Base-by-base conservation (phyloP, 2,888 invertebrate species). In the Stenichneumon culpator region DNA sequence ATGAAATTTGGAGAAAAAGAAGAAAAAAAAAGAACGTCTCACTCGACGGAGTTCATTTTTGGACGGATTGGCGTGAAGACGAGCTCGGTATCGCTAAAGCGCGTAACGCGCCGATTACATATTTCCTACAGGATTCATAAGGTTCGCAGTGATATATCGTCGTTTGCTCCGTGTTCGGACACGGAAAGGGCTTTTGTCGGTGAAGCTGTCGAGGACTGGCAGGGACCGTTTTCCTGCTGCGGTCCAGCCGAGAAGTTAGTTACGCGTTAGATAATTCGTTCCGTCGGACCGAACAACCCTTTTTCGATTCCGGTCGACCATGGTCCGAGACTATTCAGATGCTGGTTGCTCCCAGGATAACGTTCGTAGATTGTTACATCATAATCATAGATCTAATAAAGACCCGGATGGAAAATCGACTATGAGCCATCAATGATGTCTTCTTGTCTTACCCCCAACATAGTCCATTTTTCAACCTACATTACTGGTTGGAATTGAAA, bases 211-310 rank as follows among this genome's bases (percentile, higher is more conserved):
- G 19, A n/a, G 69, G 32, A 47, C 11, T 32, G 16, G 39, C 19
- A 28, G 57, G 47, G 50, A 60, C 60, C 44, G 16, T 67, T 14
- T 54, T 85, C 86, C 86, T 86, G 86, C 81, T 87, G 50, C 84
- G 87, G 84, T 75, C 25, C 73, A 68, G 68, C 82, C 22, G 22
- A 63, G 75, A 85, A 68, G 89, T 90, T 90, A 89, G 91, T 88
- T 90, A 90, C 92, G 92, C 90, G 87, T 92, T 91, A 92, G 86
- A 88, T 79, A 89, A 93, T 93, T 93, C 89, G 93, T 93, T 92
- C 91, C 92, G 86, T 88, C 77, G 78, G 87, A 69, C 79, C 39
- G 82, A 80, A 84, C 88, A 90, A 90, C 89, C 89, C 90, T 90
- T 90, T 88, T 86, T 83, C 68, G 50, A 81, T 81, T 60, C 47